Evolutionary conservation across 1,140 invertebrate species (phyloP).

Genomic region (Zaprionus gabonicus): DNA sequence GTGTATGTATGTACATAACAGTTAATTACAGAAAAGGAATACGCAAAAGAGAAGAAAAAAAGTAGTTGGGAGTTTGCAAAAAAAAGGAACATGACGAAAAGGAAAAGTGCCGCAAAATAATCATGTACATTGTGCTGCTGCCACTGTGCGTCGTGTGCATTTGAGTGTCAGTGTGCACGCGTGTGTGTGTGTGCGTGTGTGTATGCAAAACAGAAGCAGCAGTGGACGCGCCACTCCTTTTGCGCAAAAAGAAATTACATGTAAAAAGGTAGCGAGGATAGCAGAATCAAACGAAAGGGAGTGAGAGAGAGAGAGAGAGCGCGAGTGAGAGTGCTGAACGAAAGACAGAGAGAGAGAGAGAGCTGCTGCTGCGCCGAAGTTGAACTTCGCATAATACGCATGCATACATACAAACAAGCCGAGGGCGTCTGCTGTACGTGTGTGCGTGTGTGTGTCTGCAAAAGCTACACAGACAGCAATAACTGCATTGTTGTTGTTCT

Average conservation of each 20-base stretch:
- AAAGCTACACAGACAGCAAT: constrained; percentile 14
- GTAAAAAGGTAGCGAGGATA: constrained; percentile 44
- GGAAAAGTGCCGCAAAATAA: constrained; percentile 46
- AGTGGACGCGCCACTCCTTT: constrained; percentile 76
- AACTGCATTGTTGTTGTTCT: constrained; percentile 17
- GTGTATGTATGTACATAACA: constrained; percentile 8
- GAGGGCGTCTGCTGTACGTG: constrained; percentile 13
- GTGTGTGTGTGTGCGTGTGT: constrained; percentile 37
- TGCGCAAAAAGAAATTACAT: constrained; percentile 63
- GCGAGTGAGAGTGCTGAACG: constrained; percentile 23
- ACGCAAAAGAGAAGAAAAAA: constrained; percentile 13
- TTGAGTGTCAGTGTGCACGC: background rate
- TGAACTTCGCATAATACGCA: constrained; percentile 51
- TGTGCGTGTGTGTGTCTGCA: constrained; percentile 14
- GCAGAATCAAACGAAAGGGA: constrained; percentile 12
- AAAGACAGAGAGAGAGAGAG: constrained; percentile 27
- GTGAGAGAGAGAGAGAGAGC: constrained; percentile 29
- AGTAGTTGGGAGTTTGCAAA: constrained; percentile 21
- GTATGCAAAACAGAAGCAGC: constrained; percentile 53
- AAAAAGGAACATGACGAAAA: constrained; percentile 32
- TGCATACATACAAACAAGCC: constrained; percentile 31
- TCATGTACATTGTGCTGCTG: constrained; percentile 31
- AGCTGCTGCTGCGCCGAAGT: constrained; percentile 68
- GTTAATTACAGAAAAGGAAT: constrained; percentile 32
- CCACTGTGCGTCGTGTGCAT: constrained; percentile 33